These are phyloP conservation scores for Andrena haemorrhoa DNA, from an alignment of 2,888 invertebrate genomes.

Conservation along the genomic window DNA sequence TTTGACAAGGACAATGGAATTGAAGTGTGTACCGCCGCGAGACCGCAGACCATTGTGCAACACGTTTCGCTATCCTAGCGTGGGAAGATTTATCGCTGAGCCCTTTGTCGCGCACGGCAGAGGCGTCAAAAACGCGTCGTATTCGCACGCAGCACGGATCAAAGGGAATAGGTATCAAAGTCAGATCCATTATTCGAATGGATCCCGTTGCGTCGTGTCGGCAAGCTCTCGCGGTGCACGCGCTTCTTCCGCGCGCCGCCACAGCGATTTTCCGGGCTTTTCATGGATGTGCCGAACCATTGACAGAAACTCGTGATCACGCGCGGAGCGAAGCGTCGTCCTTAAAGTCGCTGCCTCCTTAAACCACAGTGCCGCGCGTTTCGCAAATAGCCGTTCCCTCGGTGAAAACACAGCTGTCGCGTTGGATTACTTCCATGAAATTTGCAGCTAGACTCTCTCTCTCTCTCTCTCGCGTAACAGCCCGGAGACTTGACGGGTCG, in stretches of 20 bases:
- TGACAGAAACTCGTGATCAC: background rate
- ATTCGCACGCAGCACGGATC: conserved; percentile 32
- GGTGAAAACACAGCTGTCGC: background rate
- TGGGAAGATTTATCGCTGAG: conserved; percentile 51
- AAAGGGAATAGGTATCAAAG: conserved; percentile 64
- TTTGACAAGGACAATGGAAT: background rate
- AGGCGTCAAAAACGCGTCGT: conserved; percentile 33
- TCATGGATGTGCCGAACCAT: background rate
- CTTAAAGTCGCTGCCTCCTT: background rate
- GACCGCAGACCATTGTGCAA: background rate
- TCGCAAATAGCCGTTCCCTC: background rate
- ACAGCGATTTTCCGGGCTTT: conserved; percentile 41
- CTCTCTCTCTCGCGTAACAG: background rate
- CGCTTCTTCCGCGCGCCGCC: conserved; percentile 9
- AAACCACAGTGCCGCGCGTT: background rate
- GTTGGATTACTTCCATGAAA: conserved; percentile 11
- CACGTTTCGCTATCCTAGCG: background rate
- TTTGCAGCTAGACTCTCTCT: conserved; percentile 2
- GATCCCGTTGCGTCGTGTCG: conserved; percentile 37
- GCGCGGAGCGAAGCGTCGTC: no score
- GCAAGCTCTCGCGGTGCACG: background rate
- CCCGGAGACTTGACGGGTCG: background rate
- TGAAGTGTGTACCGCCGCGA: background rate
- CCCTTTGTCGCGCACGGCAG: conserved; percentile 43
- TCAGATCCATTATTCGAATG: conserved; percentile 67